Evolutionary conservation across 1,140 invertebrate species (phyloP), one percentile per base, ranked within the genome.

Genomic region (Bombus cullumanus): DNA sequence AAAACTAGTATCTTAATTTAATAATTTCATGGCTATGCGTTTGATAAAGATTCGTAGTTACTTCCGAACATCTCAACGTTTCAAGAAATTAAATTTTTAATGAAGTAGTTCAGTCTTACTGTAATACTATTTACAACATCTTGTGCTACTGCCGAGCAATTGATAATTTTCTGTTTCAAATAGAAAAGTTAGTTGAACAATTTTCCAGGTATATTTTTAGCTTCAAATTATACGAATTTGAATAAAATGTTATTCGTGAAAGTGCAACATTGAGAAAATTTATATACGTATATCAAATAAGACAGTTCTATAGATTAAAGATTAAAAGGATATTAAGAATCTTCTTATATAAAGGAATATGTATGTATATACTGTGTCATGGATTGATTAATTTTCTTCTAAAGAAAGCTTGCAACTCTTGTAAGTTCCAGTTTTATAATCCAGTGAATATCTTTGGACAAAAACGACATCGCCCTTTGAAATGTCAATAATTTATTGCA

Each of bases 1-100:
- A 28, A 69, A 53, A 37, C 68, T 37, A 68, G 18, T 34, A 47
- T 37, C 10, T 79, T 31, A 12, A 68, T 79, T 69, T 79, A 79
- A 69, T 31, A 53, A 79, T n/a, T 37, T 53, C 12, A 53, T 53
- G 12, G 41, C 13, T n/a, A 10, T 5, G 18, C 13, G 74, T 62
- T 62, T 37, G 37, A 43, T 31, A n/a, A n/a, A 69, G n/a, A 28
- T 34, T 43, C 34, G 75, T 57, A 53, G 34, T 43, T n/a, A 28
- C 15, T 75, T 28, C 5, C 18, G 13, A 41, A 34, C 59, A 64
- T 18, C 31, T 78, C 18, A n/a, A 37, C 18, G 2, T 53, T 53
- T 53, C 47, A 53, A 53, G 47, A 53, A 22, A 53, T 22, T 53
- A 53, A 18, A 53, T 53, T 53, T 53, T 53, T 8, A 22, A 53